phyloP scores from a whole-genome alignment of 2,113 vertebrate species.

The Archocentrus centrarchus region DNA sequence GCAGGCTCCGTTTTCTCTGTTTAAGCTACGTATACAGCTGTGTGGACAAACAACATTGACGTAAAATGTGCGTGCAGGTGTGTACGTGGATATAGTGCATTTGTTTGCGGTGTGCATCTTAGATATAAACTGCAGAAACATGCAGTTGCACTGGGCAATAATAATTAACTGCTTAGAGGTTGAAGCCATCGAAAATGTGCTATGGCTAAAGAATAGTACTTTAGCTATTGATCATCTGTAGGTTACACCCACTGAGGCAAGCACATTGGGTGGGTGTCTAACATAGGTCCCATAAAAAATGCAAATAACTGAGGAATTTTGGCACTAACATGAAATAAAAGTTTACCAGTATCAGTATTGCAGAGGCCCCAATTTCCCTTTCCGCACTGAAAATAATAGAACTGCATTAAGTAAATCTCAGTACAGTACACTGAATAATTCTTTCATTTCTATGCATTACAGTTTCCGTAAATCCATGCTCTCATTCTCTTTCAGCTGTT shows the following conservation, averaged over 20 bases:
- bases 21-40: constrained; percentile 60
- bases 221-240: constrained; percentile 31
- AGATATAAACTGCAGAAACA: constrained; percentile 29
- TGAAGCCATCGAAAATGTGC: constrained; percentile 23
- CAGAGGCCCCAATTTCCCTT: neutral
- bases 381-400: neutral
- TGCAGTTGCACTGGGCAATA: constrained; percentile 22
- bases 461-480: neutral
- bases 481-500: constrained; percentile 9
- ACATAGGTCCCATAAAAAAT: neutral
- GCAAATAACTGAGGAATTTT: neutral
- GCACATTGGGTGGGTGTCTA: neutral
- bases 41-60: constrained; percentile 42
- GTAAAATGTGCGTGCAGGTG: constrained; percentile 25
- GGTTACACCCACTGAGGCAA: neutral
- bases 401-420: constrained; percentile 19
- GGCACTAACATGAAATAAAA: neutral
- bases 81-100: neutral
- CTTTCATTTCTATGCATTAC: constrained; percentile 29
- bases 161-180: constrained; percentile 51
- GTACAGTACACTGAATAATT: constrained; percentile 3
- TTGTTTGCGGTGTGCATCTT: neutral
- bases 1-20: constrained; percentile 45
- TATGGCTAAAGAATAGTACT: constrained; percentile 23
- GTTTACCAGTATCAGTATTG: neutral